Evolutionary conservation across 2,888 invertebrate genomes (phyloP), one percentile per base, ranked within the genome.

Genomic region (Thalpophila matura): DNA sequence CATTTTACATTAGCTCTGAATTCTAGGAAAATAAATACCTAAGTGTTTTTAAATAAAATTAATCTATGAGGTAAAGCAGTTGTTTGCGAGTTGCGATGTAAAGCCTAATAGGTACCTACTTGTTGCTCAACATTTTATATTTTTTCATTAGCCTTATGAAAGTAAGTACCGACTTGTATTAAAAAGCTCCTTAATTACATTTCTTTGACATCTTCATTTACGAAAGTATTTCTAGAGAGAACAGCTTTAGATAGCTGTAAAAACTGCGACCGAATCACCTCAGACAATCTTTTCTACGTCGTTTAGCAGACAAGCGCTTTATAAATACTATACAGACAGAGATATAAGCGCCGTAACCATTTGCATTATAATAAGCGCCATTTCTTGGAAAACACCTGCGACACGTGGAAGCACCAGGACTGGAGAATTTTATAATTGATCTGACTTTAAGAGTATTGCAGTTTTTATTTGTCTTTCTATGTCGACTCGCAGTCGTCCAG

Each of bases 261-360:
- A 46, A 45, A 57, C 10, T 56, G 26, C 40, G 22, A 40, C 20
- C 16, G 27, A 50, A 56, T 50, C 49, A 42, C 5, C 18, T 24
- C 22, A 7, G 31, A 26, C n/a, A 29, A 65, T 59, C 37, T 72
- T 72, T 69, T 72, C 51, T 47, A 33, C 54, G 33, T 65, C 66
- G 37, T 65, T 64, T 50, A 54, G 40, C 24, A 50, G 31, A 27
- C 31, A 58, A 54, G 40, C 50, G 18, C 6, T 55, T 58, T 49
- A 54, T 57, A 64, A 57, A 72, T 43, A n/a, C n/a, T n/a, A 53
- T 40, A 50, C 50, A 58, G 53, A 46, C 22, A 29, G 31, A 58
- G 24, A 38, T 72, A 38, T 56, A 42, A 62, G 40, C 31, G 9
- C 45, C 31, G 12, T 40, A 40, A 47, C 22, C 4, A 54, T 58